Conservation (phyloP, 2,888 invertebrate genomes). For the Gari tellinella region DNA sequence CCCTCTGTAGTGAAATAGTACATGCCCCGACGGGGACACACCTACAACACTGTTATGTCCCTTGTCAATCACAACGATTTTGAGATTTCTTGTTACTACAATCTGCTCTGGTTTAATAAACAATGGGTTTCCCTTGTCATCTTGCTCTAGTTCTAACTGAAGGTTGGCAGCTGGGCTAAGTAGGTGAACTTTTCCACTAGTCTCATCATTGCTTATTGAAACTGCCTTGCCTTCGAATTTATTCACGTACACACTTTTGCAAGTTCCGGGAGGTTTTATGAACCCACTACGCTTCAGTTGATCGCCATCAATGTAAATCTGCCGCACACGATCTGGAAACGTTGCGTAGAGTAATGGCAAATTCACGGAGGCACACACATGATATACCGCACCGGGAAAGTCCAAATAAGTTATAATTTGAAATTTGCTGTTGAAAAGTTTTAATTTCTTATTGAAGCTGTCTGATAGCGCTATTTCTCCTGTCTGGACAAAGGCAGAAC, state of each 20-base stretch:
- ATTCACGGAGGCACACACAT: conserved; percentile 44
- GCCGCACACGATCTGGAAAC: conserved; percentile 50
- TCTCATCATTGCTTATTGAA: conserved; percentile 25
- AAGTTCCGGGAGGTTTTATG: conserved; percentile 44
- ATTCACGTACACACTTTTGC: conserved; percentile 46
- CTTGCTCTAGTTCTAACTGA: conserved; percentile 43
- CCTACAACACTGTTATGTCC: conserved; percentile 40
- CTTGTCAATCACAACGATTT: conserved; percentile 44
- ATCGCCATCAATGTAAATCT: conserved; percentile 48
- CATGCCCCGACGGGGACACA: conserved; percentile 33
- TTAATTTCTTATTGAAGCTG: conserved; percentile 46
- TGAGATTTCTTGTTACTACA: conserved; percentile 42
- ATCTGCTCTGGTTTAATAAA: conserved; percentile 48
- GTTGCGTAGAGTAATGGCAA: conserved; percentile 49
- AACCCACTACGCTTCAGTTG: conserved; percentile 44
- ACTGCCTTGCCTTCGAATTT: conserved; percentile 58
- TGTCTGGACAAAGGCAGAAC: conserved; percentile 50
- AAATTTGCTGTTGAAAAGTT: conserved; percentile 50
- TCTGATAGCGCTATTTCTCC: conserved; percentile 51
- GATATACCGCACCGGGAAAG: conserved; percentile 33
- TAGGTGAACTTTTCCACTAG: conserved; percentile 42
- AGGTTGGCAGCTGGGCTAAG: conserved; percentile 55
- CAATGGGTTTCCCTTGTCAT: conserved; percentile 31
- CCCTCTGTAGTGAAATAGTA: conserved; percentile 47
- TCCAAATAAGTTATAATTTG: conserved; percentile 36